Percentiles rank a stretch among this genome's conserved stretches.
Conservation (phyloP, 1,140 invertebrate species). For the Pachypeltis micranthus region DNA sequence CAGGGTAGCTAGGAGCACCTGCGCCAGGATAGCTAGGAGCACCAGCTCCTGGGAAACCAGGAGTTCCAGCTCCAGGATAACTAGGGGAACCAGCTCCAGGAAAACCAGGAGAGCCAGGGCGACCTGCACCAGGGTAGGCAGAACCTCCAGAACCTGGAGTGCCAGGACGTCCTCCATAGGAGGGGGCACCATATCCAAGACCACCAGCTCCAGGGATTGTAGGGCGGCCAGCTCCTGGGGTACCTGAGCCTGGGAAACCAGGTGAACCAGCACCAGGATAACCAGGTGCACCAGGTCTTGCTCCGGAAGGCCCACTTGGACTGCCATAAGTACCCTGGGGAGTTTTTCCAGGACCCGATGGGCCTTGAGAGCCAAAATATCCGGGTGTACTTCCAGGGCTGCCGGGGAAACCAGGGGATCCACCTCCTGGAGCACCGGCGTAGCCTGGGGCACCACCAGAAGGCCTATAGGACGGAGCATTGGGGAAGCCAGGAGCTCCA, state of each 20-base stretch:
- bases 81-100: neutral
- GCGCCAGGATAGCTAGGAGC: too few relatives aligned
- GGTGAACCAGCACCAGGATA: neutral
- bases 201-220: neutral
- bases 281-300: neutral
- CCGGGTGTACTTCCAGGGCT: neutral
- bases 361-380: neutral
- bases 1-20: neutral
- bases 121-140: slow-evolving; percentile 1
- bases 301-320: too few relatives aligned
- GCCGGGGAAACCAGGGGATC: neutral
- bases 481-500: neutral
- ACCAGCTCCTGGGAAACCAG: slow-evolving; percentile 6
- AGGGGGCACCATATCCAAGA: slow-evolving; percentile 7
- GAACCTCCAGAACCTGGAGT: slow-evolving; percentile 9
- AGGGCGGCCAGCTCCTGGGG: neutral
- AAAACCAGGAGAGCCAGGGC: slow-evolving; percentile 11
- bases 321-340: too few relatives aligned
- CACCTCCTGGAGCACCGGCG: neutral
- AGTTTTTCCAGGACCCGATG: neutral
- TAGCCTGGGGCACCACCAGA: neutral
- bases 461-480: neutral
- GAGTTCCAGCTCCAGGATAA: neutral
- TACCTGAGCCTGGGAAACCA: neutral
- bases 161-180: neutral